Percentiles rank a stretch among this genome's conserved stretches.
Conservation (phyloP, 2,888 invertebrate genomes). For the Boloria euphrosyne region DNA sequence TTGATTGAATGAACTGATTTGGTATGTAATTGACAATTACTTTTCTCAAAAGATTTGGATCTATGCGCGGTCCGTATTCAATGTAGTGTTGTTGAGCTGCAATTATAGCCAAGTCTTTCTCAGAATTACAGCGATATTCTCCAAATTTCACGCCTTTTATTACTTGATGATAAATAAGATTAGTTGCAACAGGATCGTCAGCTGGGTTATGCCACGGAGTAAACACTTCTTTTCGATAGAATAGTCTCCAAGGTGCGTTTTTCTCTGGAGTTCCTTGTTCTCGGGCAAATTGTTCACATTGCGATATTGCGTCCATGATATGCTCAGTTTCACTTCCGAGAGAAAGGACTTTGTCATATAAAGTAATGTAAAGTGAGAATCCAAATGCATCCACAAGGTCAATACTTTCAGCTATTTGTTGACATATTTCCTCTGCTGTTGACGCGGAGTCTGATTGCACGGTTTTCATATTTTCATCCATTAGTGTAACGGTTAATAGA, state of each 20-base stretch:
- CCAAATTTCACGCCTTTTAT: conserved; percentile 94
- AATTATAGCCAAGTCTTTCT: conserved; percentile 93
- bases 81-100: conserved; percentile 95
- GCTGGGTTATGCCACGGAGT: conserved; percentile 95
- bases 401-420: conserved; percentile 89
- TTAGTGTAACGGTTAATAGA: conserved; percentile 90
- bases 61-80: conserved; percentile 87
- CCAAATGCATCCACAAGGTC: conserved; percentile 92
- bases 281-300: conserved; percentile 97
- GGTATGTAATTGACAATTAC: conserved; percentile 91
- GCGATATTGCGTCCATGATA: conserved; percentile 97
- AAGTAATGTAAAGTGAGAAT: conserved; percentile 94
- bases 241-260: conserved; percentile 93
- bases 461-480: conserved; percentile 92
- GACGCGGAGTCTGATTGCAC: conserved; percentile 95
- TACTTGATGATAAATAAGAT: conserved; percentile 94
- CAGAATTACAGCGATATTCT: conserved; percentile 92
- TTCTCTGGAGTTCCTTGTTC: conserved; percentile 93
- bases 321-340: conserved; percentile 94
- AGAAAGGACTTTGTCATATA: conserved; percentile 95
- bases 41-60: conserved; percentile 85
- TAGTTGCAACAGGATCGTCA: conserved; percentile 90
- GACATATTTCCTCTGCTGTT: conserved; percentile 93
- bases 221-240: conserved; percentile 94
- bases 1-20: conserved; percentile 85